Base-by-base conservation (phyloP, 2,797 vertebrate genomes). In the Chelonia mydas region DNA sequence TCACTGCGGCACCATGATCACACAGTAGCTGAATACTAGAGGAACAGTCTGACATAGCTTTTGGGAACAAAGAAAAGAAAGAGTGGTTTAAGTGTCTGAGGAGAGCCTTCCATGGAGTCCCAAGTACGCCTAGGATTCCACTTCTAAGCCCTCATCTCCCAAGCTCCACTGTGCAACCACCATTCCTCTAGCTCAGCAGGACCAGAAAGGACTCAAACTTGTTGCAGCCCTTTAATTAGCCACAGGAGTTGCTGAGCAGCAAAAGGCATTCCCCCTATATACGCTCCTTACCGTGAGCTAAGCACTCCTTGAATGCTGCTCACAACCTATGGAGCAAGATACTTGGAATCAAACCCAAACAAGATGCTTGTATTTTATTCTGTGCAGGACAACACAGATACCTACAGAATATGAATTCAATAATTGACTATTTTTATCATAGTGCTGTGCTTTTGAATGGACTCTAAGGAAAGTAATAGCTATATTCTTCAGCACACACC, bases 21-120 rank as follows among this genome's bases (percentile, higher is more conserved):
- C 99, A 99, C 54, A 99, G 98, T 45, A 99, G 98, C 90, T 99
- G 99, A 87, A 99, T 99, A 47, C 99, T 99, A 68, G 99, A 99
- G 53, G 99, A 93, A 93, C 99, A 99, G 97, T 99, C 99, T 0
- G 99, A 99, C 99, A 99, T 99, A 31, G 99, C 99, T 99, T 97
- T 31, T 77, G 86, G 84, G 45, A 86, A 88, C 80, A 96, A 87
- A 90, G 86, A 68, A 4, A 37, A 33, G 41, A 82, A 33, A 57
- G 7, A 78, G 2, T 3, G 50, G 31, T 41, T 87, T 68, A 77
- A 0, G 19, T 4, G 10, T 47, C 81, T 53, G 61, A 7, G 15
- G 61, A 11, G 8, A 51, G 7, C 45, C 15, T 41, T 3, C 17
- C 0, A 0, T 5, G 41, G 47, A 80, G 17, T 11, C 11, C 23